Evolutionary conservation across 2,113 vertebrate species (phyloP).

Genomic region (Nyctereutes procyonoides): DNA sequence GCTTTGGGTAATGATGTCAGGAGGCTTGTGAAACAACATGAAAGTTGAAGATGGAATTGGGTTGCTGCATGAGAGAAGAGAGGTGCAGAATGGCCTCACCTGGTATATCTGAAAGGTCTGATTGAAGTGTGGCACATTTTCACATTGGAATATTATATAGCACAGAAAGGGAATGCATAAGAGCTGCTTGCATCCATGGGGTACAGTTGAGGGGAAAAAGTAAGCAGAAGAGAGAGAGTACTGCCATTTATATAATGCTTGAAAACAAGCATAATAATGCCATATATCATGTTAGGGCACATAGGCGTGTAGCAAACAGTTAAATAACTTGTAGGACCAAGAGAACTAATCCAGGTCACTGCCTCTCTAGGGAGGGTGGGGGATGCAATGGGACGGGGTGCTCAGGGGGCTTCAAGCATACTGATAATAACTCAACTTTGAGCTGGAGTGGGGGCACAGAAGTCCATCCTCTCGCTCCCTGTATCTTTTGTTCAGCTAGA

Average conservation of each 20-base stretch:
- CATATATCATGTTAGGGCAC: not conserved
- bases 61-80: not conserved
- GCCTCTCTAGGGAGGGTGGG: not conserved
- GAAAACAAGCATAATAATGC: not conserved
- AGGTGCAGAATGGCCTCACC: too few relatives aligned
- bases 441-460: not conserved
- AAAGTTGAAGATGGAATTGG: not conserved
- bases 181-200: not conserved
- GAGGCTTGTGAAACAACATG: not conserved
- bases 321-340: not conserved
- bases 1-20: not conserved
- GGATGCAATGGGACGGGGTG: rapidly evolving
- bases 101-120: not conserved
- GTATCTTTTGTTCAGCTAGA: not conserved
- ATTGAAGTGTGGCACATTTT: not conserved
- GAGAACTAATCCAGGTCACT: not conserved
- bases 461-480: not conserved
- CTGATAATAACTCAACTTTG: not conserved
- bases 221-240: not conserved
- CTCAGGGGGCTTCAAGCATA: not conserved
- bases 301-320: not conserved
- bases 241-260: not conserved
- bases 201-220: not conserved
- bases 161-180: not conserved
- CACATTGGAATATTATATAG: not conserved